A percentile compares a stretch with the other conserved stretches of the same genome.
Conservation (phyloP, 2,888 invertebrate genomes). For the Leucophora obtusa region DNA sequence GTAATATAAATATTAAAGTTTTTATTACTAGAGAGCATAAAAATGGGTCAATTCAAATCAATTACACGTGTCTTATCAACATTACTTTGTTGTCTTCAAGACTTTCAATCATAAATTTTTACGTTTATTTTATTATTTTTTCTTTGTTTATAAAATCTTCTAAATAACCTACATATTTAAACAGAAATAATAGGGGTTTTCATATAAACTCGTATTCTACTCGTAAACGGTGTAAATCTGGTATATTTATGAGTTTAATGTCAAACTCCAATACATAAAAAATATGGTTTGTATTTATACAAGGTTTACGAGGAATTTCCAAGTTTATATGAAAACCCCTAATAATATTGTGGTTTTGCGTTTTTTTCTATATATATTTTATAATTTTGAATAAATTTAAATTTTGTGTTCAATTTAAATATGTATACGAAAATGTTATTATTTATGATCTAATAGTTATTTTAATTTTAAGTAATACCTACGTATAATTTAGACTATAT, state of each 20-base stretch:
- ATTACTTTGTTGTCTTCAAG: not conserved
- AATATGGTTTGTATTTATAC: no score
- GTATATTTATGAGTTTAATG: no score
- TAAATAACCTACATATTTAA: not conserved
- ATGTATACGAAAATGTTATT: not conserved
- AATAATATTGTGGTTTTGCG: not conserved
- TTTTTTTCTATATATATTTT: not conserved
- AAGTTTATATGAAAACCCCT: no score
- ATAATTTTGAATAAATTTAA: not conserved
- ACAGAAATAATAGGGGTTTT: not conserved
- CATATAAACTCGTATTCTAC: no score
- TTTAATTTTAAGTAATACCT: not conserved
- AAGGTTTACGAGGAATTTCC: no score
- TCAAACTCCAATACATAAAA: no score
- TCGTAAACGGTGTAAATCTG: no score
- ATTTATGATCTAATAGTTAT: not conserved
- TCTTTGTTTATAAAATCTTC: not conserved
- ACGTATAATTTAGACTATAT: not conserved
- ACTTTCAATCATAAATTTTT: not conserved
- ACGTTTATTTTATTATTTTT: not conserved
- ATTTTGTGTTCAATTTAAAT: no score
- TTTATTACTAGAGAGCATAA: constrained; percentile 8
- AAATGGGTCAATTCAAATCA: constrained; percentile 52
- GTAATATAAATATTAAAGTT: not conserved
- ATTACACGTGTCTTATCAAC: constrained; percentile 61